Evolutionary conservation across 2,113 vertebrate genomes (phyloP).

Genomic region (Mystacornis crossleyi): DNA sequence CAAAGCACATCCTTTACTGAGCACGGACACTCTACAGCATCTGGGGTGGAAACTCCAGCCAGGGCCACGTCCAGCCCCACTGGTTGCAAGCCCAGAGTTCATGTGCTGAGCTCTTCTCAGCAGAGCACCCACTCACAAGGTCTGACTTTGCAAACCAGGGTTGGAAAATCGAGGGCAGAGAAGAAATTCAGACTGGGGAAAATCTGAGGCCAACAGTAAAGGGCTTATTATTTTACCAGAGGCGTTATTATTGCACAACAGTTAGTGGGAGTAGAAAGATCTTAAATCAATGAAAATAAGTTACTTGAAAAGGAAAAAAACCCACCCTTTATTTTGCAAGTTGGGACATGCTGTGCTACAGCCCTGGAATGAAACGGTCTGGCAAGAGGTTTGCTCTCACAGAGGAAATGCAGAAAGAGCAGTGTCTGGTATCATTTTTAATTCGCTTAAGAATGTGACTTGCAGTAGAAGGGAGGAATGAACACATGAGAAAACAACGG

Average conservation of each 20-base stretch:
- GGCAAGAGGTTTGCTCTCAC: neutral
- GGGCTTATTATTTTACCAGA: constrained; percentile 26
- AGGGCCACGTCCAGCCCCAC: neutral
- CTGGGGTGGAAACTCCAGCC: neutral
- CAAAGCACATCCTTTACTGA: neutral
- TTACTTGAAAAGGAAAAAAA: constrained; percentile 9
- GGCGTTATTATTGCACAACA: neutral
- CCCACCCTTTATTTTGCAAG: constrained; percentile 32
- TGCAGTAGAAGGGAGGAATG: neutral
- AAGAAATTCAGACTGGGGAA: neutral
- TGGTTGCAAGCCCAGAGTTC: neutral
- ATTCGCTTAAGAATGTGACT: constrained; percentile 38
- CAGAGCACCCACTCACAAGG: neutral
- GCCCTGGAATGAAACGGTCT: constrained; percentile 2
- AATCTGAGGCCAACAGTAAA: neutral
- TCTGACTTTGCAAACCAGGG: neutral
- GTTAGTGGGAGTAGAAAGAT: neutral
- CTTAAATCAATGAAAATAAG: constrained; percentile 44
- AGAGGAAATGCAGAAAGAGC: constrained; percentile 41
- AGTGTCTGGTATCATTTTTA: constrained; percentile 52
- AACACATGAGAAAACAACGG: neutral
- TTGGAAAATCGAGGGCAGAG: neutral
- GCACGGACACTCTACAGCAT: neutral
- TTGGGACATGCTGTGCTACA: constrained; percentile 41
- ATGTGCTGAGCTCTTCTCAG: neutral